phyloP scores from a whole-genome alignment of 2,797 vertebrate species.

The Darevskia mixta region DNA sequence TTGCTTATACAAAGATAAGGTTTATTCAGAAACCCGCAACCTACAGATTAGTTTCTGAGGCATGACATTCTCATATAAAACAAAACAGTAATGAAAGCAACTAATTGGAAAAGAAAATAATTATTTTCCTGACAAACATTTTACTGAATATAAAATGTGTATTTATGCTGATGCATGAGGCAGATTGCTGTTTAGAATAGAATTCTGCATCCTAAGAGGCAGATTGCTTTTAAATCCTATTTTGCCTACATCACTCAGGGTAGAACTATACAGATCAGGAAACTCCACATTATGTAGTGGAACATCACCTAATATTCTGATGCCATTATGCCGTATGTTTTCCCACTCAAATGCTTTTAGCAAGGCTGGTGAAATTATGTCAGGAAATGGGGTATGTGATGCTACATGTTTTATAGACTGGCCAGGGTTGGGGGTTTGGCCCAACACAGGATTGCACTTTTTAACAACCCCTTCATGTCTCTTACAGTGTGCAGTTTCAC shows the following conservation, averaged over 20 bases:
- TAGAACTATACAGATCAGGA: not conserved
- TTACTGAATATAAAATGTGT: conserved; percentile 46
- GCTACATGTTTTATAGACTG: not conserved
- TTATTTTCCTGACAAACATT: conserved; percentile 40
- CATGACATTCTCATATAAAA: conserved; percentile 43
- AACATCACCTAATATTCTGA: not conserved
- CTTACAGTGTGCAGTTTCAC: conserved; percentile 1
- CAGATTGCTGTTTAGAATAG: not conserved
- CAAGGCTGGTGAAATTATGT: not conserved
- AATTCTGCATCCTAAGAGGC: not conserved
- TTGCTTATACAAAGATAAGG: conserved; percentile 74
- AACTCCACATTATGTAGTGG: not conserved
- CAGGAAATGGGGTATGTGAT: not conserved
- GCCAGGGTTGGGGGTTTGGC: not conserved
- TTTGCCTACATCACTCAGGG: not conserved
- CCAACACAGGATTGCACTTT: not conserved
- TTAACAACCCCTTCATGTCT: not conserved
- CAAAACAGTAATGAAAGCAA: conserved; percentile 60
- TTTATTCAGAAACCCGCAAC: conserved; percentile 65
- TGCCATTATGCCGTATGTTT: not conserved
- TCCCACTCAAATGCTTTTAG: not conserved
- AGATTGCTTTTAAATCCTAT: not conserved
- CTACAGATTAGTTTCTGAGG: conserved; percentile 51
- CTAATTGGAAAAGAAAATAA: conserved; percentile 35
- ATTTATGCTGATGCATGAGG: rapidly evolving